Base-by-base conservation (phyloP, 2,797 vertebrate species). In the Moxostoma hubbsi region DNA sequence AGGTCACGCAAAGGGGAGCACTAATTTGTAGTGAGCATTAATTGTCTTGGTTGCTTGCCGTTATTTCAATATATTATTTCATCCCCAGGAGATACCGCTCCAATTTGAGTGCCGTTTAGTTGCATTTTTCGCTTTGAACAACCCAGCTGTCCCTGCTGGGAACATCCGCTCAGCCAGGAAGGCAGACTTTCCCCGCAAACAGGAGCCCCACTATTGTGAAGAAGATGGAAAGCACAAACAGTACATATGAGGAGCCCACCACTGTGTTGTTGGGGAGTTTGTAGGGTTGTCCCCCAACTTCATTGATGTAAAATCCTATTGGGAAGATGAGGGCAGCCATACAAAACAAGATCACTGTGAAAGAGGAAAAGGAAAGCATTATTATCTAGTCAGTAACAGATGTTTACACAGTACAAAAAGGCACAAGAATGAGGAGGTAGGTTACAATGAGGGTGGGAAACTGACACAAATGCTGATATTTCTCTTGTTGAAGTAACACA, bases 281-380 rank as follows among this genome's bases (percentile, higher is more conserved):
- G 92, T 99, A 99, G 0, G 98, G 97, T 90, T 99, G 97, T 75
- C 98, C 98, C 88, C 98, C 98, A 85, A 99, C 97, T 95, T 99
- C 98, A 88, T 94, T 98, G 93, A 99, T 98, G 94, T 99, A 99
- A 95, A 99, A 99, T 94, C 98, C 98, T 94, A 99, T 98, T 77
- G 98, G 98, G 90, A 99, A 99, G 95, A 99, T 98, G 91, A 99
- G 97, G 59, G 98, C 98, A 79, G 97, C 98, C 98, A 99, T 98
- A 91, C 98, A 99, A 94, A 99, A 98, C 87, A 99, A 94, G 94
- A 99, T 96, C 97, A 99, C 97, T 99, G 94, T 45, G 88, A 90
- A 88, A 87, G 73, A 85, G 4, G 89, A 87, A 88, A 91, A 85
- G 49, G 46, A 80, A 63, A 71, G 62, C 1, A 18, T 90, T 86